A percentile compares a stretch with the other conserved stretches of the same genome.
Evolutionary conservation across 2,797 vertebrate species (phyloP).

Genomic region (Argyrosomus regius): DNA sequence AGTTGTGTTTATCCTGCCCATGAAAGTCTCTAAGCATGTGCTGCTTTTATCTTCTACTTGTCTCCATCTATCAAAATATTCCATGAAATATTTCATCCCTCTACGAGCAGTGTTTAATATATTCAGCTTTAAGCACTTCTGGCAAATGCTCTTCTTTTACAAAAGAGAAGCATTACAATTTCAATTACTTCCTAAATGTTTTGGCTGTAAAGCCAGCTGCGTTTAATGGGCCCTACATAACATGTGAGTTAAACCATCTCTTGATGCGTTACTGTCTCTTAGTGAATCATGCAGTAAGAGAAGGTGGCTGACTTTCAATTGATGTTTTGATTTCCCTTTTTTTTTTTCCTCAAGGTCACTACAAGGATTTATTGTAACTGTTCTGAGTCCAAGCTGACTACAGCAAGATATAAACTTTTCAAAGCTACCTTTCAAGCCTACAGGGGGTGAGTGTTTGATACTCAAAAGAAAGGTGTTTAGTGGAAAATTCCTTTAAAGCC

Average conservation of each 20-base stretch:
- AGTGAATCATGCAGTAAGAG: background rate
- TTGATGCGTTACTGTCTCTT: background rate
- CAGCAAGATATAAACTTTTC: background rate
- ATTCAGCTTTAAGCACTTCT: conserved; percentile 18
- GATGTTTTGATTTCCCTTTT: conserved; percentile 5
- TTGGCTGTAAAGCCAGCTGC: conserved; percentile 9
- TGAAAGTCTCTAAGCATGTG: background rate
- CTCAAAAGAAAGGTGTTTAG: background rate
- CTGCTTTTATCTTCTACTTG: conserved; percentile 20
- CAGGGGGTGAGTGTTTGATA: background rate
- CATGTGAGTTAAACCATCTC: background rate
- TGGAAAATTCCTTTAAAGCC: conserved; percentile 9
- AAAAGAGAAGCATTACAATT: background rate
- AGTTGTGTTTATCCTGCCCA: background rate
- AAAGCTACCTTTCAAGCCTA: background rate
- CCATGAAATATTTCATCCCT: conserved; percentile 25
- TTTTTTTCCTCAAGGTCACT: background rate
- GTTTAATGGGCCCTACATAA: background rate
- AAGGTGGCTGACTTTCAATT: background rate
- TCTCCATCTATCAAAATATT: conserved; percentile 16
- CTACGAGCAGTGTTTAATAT: conserved; percentile 19
- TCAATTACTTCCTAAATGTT: conserved; percentile 7
- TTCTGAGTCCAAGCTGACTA: background rate
- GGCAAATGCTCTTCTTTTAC: conserved; percentile 9
- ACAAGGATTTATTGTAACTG: background rate